phyloP scores from a whole-genome alignment of 2,888 invertebrate genomes.

The Pemphredon lugubris region DNA sequence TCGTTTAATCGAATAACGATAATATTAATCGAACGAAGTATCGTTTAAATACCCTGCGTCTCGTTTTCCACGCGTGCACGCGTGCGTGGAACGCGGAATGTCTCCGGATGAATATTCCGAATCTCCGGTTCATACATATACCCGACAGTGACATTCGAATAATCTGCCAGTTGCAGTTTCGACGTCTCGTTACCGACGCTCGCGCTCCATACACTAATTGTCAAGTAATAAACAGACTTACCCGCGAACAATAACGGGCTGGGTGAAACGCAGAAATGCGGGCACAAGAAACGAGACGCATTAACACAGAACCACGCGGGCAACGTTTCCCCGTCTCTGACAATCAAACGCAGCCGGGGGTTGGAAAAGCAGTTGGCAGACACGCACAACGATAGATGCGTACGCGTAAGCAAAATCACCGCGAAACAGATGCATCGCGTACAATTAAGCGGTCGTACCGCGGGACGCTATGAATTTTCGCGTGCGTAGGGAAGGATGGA shows the following conservation, averaged over 20 bases:
- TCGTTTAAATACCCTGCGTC: neutral
- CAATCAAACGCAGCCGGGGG: too few species aligned
- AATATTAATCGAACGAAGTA: neutral
- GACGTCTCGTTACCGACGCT: conserved; percentile 34
- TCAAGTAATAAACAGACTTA: conserved; percentile 4
- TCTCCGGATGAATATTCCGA: neutral
- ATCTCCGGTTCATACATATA: neutral
- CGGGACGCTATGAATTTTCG: too few species aligned
- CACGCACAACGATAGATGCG: too few species aligned
- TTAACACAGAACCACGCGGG: too few species aligned
- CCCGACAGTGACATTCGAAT: conserved; percentile 8
- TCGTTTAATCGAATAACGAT: neutral
- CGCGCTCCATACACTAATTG: conserved; percentile 35
- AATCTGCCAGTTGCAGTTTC: conserved; percentile 25
- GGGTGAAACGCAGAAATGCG: too few species aligned
- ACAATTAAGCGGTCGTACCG: too few species aligned
- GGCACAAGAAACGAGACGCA: too few species aligned
- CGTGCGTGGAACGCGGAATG: conserved; percentile 4
- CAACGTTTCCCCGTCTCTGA: too few species aligned
- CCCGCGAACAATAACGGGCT: neutral
- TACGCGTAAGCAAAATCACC: too few species aligned
- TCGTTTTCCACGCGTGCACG: neutral
- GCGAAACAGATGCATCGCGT: too few species aligned
- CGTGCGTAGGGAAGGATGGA: too few species aligned
- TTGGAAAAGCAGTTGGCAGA: too few species aligned